phyloP scores from a whole-genome alignment of 2,888 invertebrate species.

The Ametastegia equiseti region DNA sequence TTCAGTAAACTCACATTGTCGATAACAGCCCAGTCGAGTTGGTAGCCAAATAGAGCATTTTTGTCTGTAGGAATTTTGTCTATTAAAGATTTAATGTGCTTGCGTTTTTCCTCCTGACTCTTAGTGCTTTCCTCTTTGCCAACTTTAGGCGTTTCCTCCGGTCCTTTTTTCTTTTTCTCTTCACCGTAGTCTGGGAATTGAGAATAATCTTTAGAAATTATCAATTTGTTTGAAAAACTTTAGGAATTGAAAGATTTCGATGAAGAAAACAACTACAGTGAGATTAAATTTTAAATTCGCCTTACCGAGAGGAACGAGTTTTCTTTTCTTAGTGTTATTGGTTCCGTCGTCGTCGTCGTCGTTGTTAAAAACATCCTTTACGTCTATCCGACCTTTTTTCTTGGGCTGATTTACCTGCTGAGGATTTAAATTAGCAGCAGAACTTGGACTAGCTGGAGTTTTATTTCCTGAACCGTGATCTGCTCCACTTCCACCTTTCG shows the following conservation, averaged over 20 bases:
- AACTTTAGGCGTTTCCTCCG: slow-evolving; percentile 74
- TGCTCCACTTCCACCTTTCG: slow-evolving; percentile 57
- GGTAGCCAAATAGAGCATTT: slow-evolving; percentile 96
- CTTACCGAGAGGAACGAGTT: slow-evolving; percentile 86
- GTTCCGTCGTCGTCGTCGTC: slow-evolving; percentile 85
- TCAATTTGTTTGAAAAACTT: background rate
- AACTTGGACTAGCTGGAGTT: slow-evolving; percentile 72
- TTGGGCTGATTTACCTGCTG: slow-evolving; percentile 76
- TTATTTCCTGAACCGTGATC: slow-evolving; percentile 72
- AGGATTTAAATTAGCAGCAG: slow-evolving; percentile 60
- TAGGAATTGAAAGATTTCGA: background rate
- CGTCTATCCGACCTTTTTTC: slow-evolving; percentile 84
- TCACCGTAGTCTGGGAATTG: slow-evolving; percentile 79
- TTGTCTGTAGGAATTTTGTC: slow-evolving; percentile 99
- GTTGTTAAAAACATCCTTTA: slow-evolving; percentile 91
- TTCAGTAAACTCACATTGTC: slow-evolving; percentile 79
- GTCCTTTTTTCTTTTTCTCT: slow-evolving; percentile 78
- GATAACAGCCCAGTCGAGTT: slow-evolving; percentile 93
- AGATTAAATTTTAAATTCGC: background rate
- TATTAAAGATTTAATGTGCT: slow-evolving; percentile 97
- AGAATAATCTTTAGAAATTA: slow-evolving; percentile 10
- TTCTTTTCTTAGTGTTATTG: slow-evolving; percentile 82
- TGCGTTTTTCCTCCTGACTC: slow-evolving; percentile 95
- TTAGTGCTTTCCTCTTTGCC: slow-evolving; percentile 82
- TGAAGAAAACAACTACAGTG: background rate